Evolutionary conservation across 1,140 invertebrate genomes (phyloP), one percentile per base, ranked within the genome.

Genomic region (Rhagoletis pomonella): DNA sequence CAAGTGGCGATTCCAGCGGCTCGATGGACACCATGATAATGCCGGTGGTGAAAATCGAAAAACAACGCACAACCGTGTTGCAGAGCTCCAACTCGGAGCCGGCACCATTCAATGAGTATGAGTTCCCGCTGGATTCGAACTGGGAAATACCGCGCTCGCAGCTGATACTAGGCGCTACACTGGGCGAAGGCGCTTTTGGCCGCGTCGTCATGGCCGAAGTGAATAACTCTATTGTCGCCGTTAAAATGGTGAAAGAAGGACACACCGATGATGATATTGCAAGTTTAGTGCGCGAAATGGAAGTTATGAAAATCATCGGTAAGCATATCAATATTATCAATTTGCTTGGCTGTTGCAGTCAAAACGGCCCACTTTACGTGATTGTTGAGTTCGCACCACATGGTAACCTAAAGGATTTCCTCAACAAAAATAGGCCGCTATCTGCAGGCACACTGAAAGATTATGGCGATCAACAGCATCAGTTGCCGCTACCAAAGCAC

Each of bases 181-280:
- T 99, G 0, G 98, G 98, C 0, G 98, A 99, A 92, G 98, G 98
- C 7, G 98, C 98, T 7, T 99, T 99, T 93, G 98, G 98, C 0
- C 97, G 98, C 89, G 98, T 99, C 0, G 95, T 98, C 7, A 96
- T 97, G 91, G 98, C 96, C 0, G 97, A 98, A 90, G 97, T 96
- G 0, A 93, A 96, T 60, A 96, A 96, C 89, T 95, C 95, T n/a
- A 96, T 97, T 4, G 98, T 99, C 0, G 99, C 99, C n/a, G 98
- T 99, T 0, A 99, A 99, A 94, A 99, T 99, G 97, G 95, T 99
- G n/a, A 99, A 99, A 96, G 98, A 99, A 93, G 97, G 97, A n/a
- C 98, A 99, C 91, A 98, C 97, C 0, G 99, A 99, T 91, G 95
- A 97, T n/a, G 99, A 99, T 92, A 97, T 99, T 95, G 97, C 98